Evolutionary conservation across 1,140 invertebrate genomes (phyloP).

Genomic region (Tribolium castaneum): DNA sequence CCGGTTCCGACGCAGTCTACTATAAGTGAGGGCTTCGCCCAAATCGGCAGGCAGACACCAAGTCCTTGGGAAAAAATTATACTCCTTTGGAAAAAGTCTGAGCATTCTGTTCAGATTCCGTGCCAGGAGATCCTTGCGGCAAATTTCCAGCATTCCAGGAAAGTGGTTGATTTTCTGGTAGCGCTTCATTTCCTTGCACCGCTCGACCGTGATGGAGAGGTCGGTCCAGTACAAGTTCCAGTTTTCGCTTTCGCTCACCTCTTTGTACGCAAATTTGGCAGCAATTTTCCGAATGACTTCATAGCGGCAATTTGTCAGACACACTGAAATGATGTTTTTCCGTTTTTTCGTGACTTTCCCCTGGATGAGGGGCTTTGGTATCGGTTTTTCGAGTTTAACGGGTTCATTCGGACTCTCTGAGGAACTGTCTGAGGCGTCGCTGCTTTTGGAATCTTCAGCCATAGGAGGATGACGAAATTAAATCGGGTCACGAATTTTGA

Average conservation of each 20-base stretch:
- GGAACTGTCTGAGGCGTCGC: slow-evolving; percentile 10
- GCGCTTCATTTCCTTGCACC: slow-evolving; percentile 89
- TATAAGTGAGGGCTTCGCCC: slow-evolving; percentile 73
- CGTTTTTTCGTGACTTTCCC: slow-evolving; percentile 49
- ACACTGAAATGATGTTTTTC: slow-evolving; percentile 67
- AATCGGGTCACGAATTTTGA: slow-evolving; percentile 9
- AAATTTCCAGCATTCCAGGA: slow-evolving; percentile 92
- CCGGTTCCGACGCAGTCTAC: slow-evolving; percentile 74
- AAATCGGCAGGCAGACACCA: slow-evolving; percentile 92
- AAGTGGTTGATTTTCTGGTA: slow-evolving; percentile 93
- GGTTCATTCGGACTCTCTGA: neutral
- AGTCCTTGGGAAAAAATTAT: slow-evolving; percentile 92
- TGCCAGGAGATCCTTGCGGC: slow-evolving; percentile 86
- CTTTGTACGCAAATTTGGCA: slow-evolving; percentile 79
- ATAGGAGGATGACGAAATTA: slow-evolving; percentile 5
- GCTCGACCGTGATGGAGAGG: slow-evolving; percentile 81
- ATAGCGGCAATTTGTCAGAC: slow-evolving; percentile 79
- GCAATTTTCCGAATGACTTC: slow-evolving; percentile 78
- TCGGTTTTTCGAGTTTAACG: neutral
- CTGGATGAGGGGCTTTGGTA: neutral
- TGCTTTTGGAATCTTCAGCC: slow-evolving; percentile 26
- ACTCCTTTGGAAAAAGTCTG: slow-evolving; percentile 87
- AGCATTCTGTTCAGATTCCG: slow-evolving; percentile 88
- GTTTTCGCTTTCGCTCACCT: slow-evolving; percentile 81
- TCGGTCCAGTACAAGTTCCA: slow-evolving; percentile 95